Base-by-base conservation (phyloP, 1,140 invertebrate species). In the Araneus ventricosus region DNA sequence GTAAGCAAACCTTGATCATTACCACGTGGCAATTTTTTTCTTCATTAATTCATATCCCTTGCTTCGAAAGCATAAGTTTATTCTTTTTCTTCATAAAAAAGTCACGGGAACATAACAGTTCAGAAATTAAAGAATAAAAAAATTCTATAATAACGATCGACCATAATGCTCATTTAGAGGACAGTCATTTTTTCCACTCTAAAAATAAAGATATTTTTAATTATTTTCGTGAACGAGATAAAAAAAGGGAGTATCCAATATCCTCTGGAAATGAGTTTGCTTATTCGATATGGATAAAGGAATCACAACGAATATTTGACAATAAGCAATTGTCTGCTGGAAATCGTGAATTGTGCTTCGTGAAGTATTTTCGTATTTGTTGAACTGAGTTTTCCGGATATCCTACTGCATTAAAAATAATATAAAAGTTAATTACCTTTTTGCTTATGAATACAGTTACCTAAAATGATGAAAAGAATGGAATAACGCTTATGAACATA, bases 1-100 rank as follows among this genome's bases (percentile, higher is more conserved):
- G 63, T 90, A 90, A 90, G 88, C 41, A 90, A 75, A 75, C 41
- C 88, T 75, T 90, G 39, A 90, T 90, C 88, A 90, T 90, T 90
- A 90, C 39, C 61, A 70, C 39, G 86, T 27, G 14, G 27, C 41
- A n/a, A 17, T 57, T 90, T 88, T 88, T 88, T 79, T 57, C 39
- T 24, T 52, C 39, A 41, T 90, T 79, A 80, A 41, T 90, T 57
- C n/a, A 57, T n/a, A 34, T 79, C 45, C 39, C 79, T 80, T n/a
- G n/a, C 27, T 27, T 63, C 63, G 39, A 67, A 27, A 79, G 63
- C 70, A 75, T 79, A 90, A 90, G 67, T 90, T 90, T 90, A 90
- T 90, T 79, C 70, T 79, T 90, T 75, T 70, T 22, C 5, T 37
- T 24, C 57, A 79, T 79, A 57, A 90, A 41, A 88, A 88, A 70